Evolutionary conservation across 2,113 vertebrate species (phyloP).

Genomic region (Crotalus viridis): DNA sequence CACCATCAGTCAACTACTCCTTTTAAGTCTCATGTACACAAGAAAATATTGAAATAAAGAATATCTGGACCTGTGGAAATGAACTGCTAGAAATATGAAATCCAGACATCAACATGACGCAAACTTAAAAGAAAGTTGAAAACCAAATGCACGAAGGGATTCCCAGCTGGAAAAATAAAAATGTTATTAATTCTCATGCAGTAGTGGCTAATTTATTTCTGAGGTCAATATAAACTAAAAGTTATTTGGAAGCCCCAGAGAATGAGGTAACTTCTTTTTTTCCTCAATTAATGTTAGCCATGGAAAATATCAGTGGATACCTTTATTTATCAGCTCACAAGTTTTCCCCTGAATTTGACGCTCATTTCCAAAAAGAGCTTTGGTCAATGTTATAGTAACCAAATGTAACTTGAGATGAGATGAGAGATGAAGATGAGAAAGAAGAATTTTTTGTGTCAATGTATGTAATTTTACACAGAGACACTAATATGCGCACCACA

Average conservation of each 20-base stretch:
- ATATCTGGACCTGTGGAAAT: constrained; percentile 68
- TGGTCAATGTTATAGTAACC: constrained; percentile 30
- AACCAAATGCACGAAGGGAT: constrained; percentile 68
- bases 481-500: constrained; percentile 58
- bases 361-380: constrained; percentile 28
- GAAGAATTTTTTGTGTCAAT: constrained; percentile 38
- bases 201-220: constrained; percentile 68
- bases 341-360: constrained; percentile 56
- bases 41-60: constrained; percentile 65
- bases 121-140: constrained; percentile 64
- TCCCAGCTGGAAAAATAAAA: constrained; percentile 63
- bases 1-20: constrained; percentile 61
- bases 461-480: constrained; percentile 50
- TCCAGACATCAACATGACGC: constrained; percentile 66
- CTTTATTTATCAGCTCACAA: constrained; percentile 60
- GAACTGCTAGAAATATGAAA: constrained; percentile 65
- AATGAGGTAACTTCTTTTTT: constrained; percentile 64
- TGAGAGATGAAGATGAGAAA: not conserved
- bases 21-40: constrained; percentile 64
- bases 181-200: constrained; percentile 68
- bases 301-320: constrained; percentile 62
- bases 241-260: constrained; percentile 63
- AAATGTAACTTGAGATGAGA: not conserved
- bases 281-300: constrained; percentile 61
- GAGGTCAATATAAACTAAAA: constrained; percentile 57